Evolutionary conservation across 2,113 vertebrate genomes (phyloP).

Genomic region (Asarcornis scutulata): DNA sequence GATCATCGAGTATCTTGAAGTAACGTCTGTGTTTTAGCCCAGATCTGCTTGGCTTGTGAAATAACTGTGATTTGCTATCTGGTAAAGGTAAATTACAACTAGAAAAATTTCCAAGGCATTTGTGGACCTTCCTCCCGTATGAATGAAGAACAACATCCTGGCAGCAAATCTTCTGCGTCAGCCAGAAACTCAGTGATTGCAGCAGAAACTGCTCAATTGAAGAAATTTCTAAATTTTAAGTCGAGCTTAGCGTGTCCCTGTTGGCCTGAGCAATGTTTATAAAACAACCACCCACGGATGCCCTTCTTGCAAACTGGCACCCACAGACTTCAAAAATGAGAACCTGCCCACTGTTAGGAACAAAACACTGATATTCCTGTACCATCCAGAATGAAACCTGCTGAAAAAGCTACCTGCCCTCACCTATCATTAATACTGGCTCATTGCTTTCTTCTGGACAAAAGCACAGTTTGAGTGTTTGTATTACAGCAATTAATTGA

Average conservation of each 20-base stretch:
- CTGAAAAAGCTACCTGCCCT: not conserved
- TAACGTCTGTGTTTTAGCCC: not conserved
- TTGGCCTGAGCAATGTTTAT: not conserved
- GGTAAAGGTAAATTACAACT: not conserved
- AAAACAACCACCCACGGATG: not conserved
- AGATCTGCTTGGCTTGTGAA: not conserved
- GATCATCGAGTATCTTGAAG: not conserved
- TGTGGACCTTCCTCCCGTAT: accelerated
- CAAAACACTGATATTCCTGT: not conserved
- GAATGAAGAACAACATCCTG: accelerated
- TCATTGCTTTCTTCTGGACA: not conserved
- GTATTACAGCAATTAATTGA: not conserved
- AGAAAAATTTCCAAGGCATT: not conserved
- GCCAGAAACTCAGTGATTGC: not conserved
- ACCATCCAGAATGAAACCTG: not conserved
- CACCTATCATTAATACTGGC: not conserved
- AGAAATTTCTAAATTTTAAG: not conserved
- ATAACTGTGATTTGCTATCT: not conserved
- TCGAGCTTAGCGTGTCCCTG: not conserved
- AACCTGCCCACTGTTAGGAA: not conserved
- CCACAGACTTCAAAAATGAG: not conserved
- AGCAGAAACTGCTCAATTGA: not conserved
- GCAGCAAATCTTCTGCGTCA: not conserved
- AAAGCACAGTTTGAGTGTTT: not conserved
- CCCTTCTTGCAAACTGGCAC: not conserved